These are phyloP conservation scores for Adineta ricciae DNA, from an alignment of 2,888 invertebrate species.

Conservation along the genomic window DNA sequence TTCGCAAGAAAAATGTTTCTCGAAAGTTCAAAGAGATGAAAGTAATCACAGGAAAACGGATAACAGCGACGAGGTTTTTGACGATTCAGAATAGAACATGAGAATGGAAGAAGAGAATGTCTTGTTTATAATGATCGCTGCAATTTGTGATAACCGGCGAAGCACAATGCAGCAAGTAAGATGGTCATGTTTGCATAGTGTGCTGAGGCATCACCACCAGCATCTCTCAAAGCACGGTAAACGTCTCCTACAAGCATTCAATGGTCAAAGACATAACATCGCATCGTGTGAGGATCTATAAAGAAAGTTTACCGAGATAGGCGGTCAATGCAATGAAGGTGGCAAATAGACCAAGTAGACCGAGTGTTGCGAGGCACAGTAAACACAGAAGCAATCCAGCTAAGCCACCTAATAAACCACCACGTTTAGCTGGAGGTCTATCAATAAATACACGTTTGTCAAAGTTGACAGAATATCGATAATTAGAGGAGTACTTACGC, in stretches of 20 bases:
- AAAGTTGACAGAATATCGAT: background rate
- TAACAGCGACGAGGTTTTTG: background rate
- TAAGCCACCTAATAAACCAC: constrained; percentile 3
- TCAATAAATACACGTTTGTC: background rate
- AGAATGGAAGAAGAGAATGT: background rate
- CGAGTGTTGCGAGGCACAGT: background rate
- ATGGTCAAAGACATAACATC: background rate
- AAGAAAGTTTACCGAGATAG: background rate
- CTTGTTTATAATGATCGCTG: background rate
- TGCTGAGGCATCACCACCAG: background rate
- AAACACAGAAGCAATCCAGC: background rate
- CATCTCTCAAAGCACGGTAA: background rate
- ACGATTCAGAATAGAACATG: background rate
- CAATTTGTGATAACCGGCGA: background rate
- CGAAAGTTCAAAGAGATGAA: background rate
- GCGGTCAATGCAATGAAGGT: background rate
- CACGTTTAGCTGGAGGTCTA: background rate
- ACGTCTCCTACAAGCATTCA: background rate
- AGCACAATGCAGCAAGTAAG: background rate
- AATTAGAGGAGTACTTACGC: background rate
- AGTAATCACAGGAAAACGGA: background rate
- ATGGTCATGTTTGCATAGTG: background rate
- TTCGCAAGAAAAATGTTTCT: background rate
- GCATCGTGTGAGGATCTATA: too few species aligned
- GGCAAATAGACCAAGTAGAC: background rate